Conservation (phyloP, 2,113 vertebrate species). For the Bos javanicus region DNA sequence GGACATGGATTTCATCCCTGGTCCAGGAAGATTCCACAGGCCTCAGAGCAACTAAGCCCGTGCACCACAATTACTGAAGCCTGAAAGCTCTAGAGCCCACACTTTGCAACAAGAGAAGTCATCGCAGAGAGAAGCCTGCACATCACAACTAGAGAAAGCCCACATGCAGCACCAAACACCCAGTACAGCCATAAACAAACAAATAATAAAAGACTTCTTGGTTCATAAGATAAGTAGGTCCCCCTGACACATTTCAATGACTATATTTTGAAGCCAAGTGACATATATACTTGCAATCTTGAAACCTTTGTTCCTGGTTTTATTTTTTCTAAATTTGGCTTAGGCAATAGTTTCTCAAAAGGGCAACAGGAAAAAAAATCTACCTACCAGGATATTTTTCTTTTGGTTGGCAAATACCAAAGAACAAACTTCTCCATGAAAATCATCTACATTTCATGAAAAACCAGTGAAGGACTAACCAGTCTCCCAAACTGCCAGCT, state of each 20-base stretch:
- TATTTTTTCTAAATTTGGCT: neutral
- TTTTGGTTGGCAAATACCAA: conserved; percentile 44
- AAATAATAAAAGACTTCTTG: neutral
- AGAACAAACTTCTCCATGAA: conserved; percentile 9
- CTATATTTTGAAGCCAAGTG: neutral
- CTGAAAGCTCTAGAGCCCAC: neutral
- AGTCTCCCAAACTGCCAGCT: neutral
- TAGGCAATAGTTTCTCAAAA: neutral
- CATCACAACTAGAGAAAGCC: neutral
- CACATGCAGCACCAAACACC: neutral
- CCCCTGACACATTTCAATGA: neutral
- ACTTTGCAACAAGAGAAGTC: neutral
- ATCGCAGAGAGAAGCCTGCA: neutral
- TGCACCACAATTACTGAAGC: neutral
- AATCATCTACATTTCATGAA: neutral
- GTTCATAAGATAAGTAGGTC: neutral
- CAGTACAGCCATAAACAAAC: neutral
- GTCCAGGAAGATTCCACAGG: neutral
- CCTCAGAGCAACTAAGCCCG: neutral
- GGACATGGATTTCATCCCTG: neutral
- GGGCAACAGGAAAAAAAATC: neutral
- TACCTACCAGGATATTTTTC: conserved; percentile 22
- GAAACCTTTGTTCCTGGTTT: neutral
- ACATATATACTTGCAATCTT: neutral
- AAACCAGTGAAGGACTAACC: neutral